Conservation (phyloP, 2,888 invertebrate genomes). For the Pterobdella sp. region DNA sequence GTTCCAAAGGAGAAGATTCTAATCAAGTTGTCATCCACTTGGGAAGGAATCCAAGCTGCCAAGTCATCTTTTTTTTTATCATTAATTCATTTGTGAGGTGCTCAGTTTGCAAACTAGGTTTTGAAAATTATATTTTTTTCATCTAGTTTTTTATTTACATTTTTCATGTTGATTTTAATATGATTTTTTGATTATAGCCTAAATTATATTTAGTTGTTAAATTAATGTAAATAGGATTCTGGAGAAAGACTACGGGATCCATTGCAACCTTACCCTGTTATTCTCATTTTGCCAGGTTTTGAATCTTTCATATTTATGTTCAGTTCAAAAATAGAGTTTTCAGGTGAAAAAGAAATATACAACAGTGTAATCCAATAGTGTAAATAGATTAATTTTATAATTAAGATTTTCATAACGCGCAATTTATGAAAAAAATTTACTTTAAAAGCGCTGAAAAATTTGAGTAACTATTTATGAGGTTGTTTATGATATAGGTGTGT, state of each 20-base stretch:
- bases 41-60: slow-evolving; percentile 98
- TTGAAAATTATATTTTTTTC: neutral
- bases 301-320: no score
- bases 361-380: no score
- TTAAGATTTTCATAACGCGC: no score
- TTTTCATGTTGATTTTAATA: neutral
- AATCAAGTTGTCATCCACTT: slow-evolving; percentile 94
- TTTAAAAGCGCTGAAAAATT: no score
- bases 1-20: slow-evolving; percentile 81
- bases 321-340: neutral
- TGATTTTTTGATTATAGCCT: neutral
- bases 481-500: no score
- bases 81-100: no score
- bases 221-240: slow-evolving; percentile 64
- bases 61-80: no score
- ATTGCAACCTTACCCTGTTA: slow-evolving; percentile 91
- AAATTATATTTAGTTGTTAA: neutral
- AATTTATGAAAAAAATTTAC: no score
- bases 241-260: slow-evolving; percentile 83
- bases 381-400: no score
- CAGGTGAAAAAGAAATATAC: no score
- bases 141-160: neutral
- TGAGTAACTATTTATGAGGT: no score
- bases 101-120: no score
- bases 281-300: slow-evolving; percentile 79